Evolutionary conservation across 2,888 invertebrate genomes (phyloP).

Genomic region (Clitarchus hookeri): DNA sequence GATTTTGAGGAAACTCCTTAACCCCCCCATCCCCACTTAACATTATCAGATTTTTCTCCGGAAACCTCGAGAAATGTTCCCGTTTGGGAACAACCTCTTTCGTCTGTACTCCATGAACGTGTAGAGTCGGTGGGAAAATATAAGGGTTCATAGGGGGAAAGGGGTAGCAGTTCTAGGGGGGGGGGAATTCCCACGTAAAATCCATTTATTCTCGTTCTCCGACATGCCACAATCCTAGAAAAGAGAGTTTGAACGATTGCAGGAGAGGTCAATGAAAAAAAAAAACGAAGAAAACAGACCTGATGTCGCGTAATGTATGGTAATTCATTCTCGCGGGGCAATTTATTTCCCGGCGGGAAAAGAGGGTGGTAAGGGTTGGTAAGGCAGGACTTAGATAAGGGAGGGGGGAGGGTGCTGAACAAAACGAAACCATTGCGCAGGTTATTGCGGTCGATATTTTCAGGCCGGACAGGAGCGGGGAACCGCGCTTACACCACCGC

Average conservation of each 20-base stretch:
- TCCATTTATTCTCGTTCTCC: background rate
- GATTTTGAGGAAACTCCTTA: too few relatives aligned
- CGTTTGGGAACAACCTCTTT: too few relatives aligned
- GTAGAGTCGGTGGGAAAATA: too few relatives aligned
- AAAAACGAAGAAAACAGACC: background rate
- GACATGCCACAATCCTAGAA: background rate
- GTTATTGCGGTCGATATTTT: constrained; percentile 14
- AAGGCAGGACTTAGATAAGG: background rate
- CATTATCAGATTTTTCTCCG: too few relatives aligned
- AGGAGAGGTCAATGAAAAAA: background rate
- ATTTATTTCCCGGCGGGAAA: background rate
- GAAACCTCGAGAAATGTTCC: too few relatives aligned
- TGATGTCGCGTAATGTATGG: constrained; percentile 1
- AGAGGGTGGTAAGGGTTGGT: background rate
- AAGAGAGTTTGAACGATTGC: background rate
- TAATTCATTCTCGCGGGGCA: constrained; percentile 7
- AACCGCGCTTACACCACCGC: too few relatives aligned
- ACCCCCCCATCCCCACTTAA: too few relatives aligned
- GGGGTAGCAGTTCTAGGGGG: background rate
- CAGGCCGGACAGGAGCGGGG: background rate
- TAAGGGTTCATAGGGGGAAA: too few relatives aligned
- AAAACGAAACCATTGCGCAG: constrained; percentile 1
- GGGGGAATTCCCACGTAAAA: background rate
- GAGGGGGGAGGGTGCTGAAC: background rate
- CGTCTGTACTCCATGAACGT: too few relatives aligned